These are phyloP conservation scores for Cheumatopsyche charites DNA, from an alignment of 1,140 invertebrate genomes.

Conservation along the genomic window DNA sequence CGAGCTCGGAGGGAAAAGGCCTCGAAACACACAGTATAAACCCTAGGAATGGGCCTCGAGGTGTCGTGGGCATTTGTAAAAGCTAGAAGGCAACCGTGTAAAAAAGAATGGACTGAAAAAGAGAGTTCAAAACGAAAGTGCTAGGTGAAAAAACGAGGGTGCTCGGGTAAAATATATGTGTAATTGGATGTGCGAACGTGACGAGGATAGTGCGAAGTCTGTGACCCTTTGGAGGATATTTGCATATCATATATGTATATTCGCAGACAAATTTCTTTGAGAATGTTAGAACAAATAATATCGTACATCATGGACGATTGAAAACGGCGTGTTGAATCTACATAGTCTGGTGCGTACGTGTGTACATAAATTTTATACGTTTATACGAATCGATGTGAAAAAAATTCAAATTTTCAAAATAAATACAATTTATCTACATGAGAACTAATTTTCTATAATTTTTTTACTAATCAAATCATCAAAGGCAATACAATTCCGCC, in stretches of 20 bases:
- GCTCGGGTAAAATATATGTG: conserved; percentile 16
- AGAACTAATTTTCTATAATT: too few species aligned
- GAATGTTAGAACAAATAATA: not conserved
- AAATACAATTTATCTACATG: too few species aligned
- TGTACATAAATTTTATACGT: too few species aligned
- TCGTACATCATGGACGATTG: not conserved
- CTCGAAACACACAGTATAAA: too few species aligned
- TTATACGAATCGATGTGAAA: too few species aligned
- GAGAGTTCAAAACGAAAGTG: not conserved
- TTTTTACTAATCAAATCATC: too few species aligned
- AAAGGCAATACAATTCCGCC: too few species aligned
- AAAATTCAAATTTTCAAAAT: too few species aligned
- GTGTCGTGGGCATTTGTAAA: conserved; percentile 7
- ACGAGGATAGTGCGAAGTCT: conserved; percentile 24
- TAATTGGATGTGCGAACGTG: conserved; percentile 24
- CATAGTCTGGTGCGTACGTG: too few species aligned
- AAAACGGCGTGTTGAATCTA: too few species aligned
- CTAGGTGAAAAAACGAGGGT: not conserved
- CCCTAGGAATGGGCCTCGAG: too few species aligned
- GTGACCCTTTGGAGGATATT: conserved; percentile 13
- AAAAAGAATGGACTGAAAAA: conserved; percentile 1
- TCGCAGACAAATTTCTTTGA: not conserved
- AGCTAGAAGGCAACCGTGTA: conserved; percentile 13
- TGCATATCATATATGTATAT: conserved; percentile 13
- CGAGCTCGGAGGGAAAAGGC: not conserved